phyloP scores from a whole-genome alignment of 2,113 vertebrate species.

The Nesoenas mayeri region DNA sequence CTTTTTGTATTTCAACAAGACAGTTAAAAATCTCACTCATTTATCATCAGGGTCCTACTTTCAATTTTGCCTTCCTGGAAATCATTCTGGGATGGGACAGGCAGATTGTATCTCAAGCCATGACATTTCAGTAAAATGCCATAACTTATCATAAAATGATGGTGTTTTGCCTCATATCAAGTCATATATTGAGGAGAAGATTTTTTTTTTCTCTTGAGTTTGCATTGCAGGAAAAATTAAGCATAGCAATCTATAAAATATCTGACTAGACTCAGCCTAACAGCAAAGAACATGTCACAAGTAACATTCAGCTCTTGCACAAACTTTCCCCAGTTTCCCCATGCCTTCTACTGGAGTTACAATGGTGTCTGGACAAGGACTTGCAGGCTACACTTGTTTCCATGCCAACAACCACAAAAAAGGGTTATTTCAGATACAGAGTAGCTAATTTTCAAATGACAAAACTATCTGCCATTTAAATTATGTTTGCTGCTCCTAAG shows the following conservation, averaged over 20 bases:
- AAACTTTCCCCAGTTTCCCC: background rate
- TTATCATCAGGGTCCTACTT: background rate
- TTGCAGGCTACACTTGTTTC: background rate
- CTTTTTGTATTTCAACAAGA: background rate
- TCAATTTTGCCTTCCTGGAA: conserved; percentile 6
- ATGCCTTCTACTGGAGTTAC: background rate
- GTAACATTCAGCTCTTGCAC: background rate
- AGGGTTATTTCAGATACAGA: background rate
- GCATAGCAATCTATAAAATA: background rate
- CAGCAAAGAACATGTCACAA: background rate
- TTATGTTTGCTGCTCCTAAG: background rate
- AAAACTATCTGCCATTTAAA: conserved; percentile 21
- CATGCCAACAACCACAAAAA: conserved; percentile 14
- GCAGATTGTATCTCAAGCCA: background rate
- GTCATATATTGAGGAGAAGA: background rate
- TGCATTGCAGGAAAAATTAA: background rate
- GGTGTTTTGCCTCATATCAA: background rate
- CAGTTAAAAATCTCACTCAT: conserved; percentile 24
- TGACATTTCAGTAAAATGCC: background rate
- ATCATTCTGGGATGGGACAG: background rate
- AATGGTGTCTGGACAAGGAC: background rate
- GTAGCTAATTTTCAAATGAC: conserved; percentile 15
- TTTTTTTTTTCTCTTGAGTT: background rate
- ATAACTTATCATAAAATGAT: background rate
- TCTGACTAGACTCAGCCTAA: too few relatives aligned